Evolutionary conservation across 2,888 invertebrate genomes (phyloP).

Genomic region (Marasmarcha lunaedactyla): DNA sequence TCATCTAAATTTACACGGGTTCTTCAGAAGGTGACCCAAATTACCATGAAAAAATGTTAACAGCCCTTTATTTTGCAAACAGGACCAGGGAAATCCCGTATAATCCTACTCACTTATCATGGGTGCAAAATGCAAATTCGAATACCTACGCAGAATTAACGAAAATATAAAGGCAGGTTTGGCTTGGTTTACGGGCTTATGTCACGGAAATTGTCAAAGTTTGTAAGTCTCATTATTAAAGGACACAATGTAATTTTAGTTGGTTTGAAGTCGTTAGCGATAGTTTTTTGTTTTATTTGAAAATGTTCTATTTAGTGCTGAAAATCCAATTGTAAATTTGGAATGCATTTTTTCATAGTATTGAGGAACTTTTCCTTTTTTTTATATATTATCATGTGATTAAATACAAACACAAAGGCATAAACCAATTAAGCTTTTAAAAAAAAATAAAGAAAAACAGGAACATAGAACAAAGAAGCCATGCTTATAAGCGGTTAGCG

Average conservation of each 20-base stretch:
- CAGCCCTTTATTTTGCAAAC: slow-evolving; percentile 69
- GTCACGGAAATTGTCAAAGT: slow-evolving; percentile 62
- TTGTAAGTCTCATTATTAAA: slow-evolving; percentile 41
- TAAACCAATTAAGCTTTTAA: no score
- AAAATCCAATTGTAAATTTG: no score
- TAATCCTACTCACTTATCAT: slow-evolving; percentile 69
- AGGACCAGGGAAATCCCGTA: slow-evolving; percentile 64
- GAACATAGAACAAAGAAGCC: slow-evolving; percentile 22
- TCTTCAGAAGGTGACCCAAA: slow-evolving; percentile 66
- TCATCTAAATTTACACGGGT: slow-evolving; percentile 49
- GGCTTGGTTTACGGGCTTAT: slow-evolving; percentile 19
- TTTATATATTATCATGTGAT: no score
- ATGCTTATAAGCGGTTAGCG: slow-evolving; percentile 34
- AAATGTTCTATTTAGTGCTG: no score
- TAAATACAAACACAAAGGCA: no score
- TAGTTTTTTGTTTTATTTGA: slow-evolving; percentile 12
- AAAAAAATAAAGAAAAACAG: no score
- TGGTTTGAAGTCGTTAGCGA: slow-evolving; percentile 13
- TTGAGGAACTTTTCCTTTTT: no score
- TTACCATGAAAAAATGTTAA: slow-evolving; percentile 68
- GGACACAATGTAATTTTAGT: slow-evolving; percentile 43
- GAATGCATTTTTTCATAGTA: no score
- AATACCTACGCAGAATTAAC: slow-evolving; percentile 56
- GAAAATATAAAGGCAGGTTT: slow-evolving; percentile 26
- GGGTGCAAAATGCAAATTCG: slow-evolving; percentile 70